phyloP scores from a whole-genome alignment of 2,888 invertebrate species.

The Nymphalis polychloros region DNA sequence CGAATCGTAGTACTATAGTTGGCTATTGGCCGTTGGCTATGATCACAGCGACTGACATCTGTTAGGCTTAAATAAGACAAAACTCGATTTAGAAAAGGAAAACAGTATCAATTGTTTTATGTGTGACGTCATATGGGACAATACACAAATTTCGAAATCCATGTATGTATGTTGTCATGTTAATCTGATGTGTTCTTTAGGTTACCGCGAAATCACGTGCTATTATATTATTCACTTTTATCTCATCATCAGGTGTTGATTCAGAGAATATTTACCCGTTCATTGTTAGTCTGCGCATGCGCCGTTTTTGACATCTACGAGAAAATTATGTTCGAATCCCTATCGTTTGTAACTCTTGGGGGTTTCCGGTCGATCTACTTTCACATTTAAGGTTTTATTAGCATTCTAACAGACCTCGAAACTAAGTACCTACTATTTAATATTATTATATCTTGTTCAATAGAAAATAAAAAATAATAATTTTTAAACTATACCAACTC shows the following conservation, averaged over 20 bases:
- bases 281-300: constrained; percentile 36
- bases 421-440: not conserved
- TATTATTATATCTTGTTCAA: not conserved
- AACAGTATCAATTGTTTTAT: no score
- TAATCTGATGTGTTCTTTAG: constrained; percentile 27
- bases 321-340: constrained; percentile 39
- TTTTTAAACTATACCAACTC: no score
- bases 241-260: constrained; percentile 34
- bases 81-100: no score
- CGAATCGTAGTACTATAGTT: no score
- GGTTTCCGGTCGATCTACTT: constrained; percentile 29
- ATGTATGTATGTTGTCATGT: constrained; percentile 7
- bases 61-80: no score
- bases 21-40: no score
- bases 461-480: no score
- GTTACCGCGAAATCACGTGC: constrained; percentile 23
- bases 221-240: constrained; percentile 31
- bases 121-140: not conserved
- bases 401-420: not conserved
- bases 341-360: constrained; percentile 21
- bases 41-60: no score
- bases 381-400: not conserved
- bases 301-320: constrained; percentile 33
- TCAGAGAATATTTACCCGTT: constrained; percentile 29
- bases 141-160: not conserved